Evolutionary conservation across 2,797 vertebrate genomes (phyloP).

Genomic region (Myotis planiceps): DNA sequence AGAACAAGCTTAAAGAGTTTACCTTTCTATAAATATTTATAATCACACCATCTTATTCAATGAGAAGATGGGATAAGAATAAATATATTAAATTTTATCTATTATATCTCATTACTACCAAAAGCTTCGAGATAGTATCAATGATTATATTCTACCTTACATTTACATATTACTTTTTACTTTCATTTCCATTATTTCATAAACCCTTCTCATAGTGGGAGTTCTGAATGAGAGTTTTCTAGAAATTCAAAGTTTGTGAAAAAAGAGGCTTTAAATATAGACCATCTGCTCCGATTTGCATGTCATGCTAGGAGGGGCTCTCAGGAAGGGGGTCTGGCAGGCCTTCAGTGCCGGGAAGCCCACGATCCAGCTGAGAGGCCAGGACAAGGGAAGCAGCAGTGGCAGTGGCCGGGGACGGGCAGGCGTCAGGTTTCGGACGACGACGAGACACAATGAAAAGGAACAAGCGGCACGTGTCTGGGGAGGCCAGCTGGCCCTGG

Average conservation of each 20-base stretch:
- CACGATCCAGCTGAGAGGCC: not conserved
- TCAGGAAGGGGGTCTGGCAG: not conserved
- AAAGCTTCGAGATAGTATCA: not conserved
- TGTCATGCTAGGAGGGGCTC: not conserved
- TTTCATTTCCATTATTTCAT: slow-evolving; percentile 1
- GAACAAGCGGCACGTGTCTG: not conserved
- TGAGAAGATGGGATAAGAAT: not conserved
- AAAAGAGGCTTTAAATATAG: not conserved
- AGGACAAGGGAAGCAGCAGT: not conserved
- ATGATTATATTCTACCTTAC: not conserved
- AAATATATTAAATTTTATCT: not conserved
- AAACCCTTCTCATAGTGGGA: not conserved
- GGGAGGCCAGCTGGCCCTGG: not conserved
- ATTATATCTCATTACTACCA: not conserved
- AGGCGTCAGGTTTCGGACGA: not conserved
- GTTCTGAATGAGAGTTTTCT: not conserved
- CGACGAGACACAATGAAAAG: not conserved
- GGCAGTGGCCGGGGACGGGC: not conserved
- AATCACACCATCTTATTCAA: not conserved
- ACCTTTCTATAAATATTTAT: not conserved
- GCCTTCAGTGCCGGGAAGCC: not conserved
- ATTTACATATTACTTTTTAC: not conserved
- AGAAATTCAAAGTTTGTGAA: not conserved
- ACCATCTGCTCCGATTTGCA: not conserved
- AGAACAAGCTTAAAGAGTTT: not conserved